These are phyloP conservation scores for Euthynnus affinis DNA, from an alignment of 2,797 vertebrate genomes.

Conservation along the genomic window DNA sequence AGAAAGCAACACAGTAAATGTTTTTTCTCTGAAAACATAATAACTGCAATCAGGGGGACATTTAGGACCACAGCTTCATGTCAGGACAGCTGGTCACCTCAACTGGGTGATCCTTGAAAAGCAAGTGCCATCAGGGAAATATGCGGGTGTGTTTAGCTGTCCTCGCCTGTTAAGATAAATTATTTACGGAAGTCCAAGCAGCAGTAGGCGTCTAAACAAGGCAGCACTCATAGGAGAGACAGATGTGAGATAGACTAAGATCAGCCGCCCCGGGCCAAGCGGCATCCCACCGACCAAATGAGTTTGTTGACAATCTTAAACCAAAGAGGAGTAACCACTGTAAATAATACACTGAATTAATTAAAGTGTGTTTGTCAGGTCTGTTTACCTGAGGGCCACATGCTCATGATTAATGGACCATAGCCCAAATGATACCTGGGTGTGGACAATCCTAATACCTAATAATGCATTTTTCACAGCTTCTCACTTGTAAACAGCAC, in stretches of 20 bases:
- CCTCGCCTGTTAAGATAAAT: constrained; percentile 66
- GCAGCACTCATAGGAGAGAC: constrained; percentile 30
- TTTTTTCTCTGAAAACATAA: constrained; percentile 1
- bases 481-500: background rate
- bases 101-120: constrained; percentile 2
- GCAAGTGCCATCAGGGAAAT: constrained; percentile 23
- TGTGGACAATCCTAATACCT: background rate
- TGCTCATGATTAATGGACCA: background rate
- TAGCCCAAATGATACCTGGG: background rate
- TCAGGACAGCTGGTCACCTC: background rate
- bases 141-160: constrained; percentile 59
- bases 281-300: background rate
- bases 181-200: constrained; percentile 70
- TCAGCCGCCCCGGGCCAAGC: background rate
- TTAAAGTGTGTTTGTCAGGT: background rate
- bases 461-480: background rate
- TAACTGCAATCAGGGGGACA: background rate
- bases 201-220: constrained; percentile 56
- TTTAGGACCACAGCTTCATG: constrained; percentile 1
- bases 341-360: constrained; percentile 31
- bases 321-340: constrained; percentile 3
- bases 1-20: background rate
- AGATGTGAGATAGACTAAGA: constrained; percentile 53
- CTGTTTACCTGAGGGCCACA: background rate
- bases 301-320: constrained; percentile 39